These are phyloP conservation scores for Tinamus guttatus DNA, from an alignment of 2,113 vertebrate species.

Conservation along the genomic window DNA sequence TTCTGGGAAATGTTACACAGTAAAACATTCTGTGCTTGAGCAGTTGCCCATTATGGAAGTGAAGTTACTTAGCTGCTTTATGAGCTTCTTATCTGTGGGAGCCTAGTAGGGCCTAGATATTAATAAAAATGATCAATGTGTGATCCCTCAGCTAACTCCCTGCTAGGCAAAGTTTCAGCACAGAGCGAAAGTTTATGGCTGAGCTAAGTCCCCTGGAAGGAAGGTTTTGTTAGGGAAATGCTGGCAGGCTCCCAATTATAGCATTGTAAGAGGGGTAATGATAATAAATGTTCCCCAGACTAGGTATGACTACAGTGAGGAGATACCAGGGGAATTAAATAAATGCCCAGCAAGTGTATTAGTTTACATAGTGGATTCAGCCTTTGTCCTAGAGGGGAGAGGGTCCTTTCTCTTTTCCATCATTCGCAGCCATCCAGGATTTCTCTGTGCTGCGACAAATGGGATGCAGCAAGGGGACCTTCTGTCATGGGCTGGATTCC, in stretches of 20 bases:
- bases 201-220: constrained; percentile 35
- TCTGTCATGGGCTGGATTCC: not conserved
- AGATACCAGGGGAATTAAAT: constrained; percentile 39
- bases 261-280: constrained; percentile 47
- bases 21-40: not conserved
- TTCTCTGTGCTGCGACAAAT: constrained; percentile 3
- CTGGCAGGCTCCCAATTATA: constrained; percentile 61
- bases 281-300: constrained; percentile 41
- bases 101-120: not conserved
- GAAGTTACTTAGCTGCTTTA: constrained; percentile 29
- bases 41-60: not conserved
- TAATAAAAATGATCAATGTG: constrained; percentile 55
- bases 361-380: constrained; percentile 12
- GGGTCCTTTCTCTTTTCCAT: constrained; percentile 14
- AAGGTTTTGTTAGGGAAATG: constrained; percentile 58
- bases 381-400: constrained; percentile 16
- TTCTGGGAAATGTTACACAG: not conserved
- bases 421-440: constrained; percentile 29
- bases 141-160: constrained; percentile 13
- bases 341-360: constrained; percentile 43
- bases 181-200: constrained; percentile 44
- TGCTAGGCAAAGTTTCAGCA: constrained; percentile 45
- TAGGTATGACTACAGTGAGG: constrained; percentile 1
- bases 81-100: not conserved
- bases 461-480: constrained; percentile 26